Conservation (phyloP, 2,797 vertebrate species). For the Limnodromus scolopaceus region DNA sequence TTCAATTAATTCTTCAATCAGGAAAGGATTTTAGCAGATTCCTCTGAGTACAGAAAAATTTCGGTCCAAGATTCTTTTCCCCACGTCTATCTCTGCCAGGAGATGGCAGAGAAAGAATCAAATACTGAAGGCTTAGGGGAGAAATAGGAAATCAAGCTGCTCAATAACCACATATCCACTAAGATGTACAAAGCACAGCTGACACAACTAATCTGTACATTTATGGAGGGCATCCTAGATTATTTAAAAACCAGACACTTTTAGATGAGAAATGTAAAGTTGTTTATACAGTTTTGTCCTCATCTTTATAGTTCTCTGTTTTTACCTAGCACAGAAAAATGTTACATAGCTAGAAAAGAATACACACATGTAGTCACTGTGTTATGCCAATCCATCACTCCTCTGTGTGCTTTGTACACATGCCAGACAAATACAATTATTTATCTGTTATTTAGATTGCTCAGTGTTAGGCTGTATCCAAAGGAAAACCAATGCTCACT, state of each 20-base stretch:
- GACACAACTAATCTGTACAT: not conserved
- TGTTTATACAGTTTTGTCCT: not conserved
- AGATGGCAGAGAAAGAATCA: not conserved
- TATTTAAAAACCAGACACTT: not conserved
- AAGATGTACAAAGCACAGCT: not conserved
- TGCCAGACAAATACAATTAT: not conserved
- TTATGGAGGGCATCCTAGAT: not conserved
- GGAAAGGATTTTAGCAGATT: not conserved
- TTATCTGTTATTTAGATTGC: not conserved
- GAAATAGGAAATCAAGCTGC: not conserved
- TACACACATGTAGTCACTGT: not conserved
- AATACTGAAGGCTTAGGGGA: not conserved
- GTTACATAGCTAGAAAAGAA: not conserved
- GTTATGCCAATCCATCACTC: not conserved
- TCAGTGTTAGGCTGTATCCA: not conserved
- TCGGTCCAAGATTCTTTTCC: not conserved
- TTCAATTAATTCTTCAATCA: not conserved
- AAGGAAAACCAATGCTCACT: not conserved
- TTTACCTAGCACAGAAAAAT: not conserved
- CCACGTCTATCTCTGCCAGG: not conserved
- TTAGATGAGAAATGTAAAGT: not conserved
- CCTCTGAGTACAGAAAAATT: not conserved
- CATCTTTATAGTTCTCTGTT: too few species aligned
- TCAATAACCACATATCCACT: not conserved
- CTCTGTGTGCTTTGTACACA: not conserved